Evolutionary conservation across 2,797 vertebrate species (phyloP), one percentile per base, ranked within the genome.

Genomic region (Erethizon dorsatum): DNA sequence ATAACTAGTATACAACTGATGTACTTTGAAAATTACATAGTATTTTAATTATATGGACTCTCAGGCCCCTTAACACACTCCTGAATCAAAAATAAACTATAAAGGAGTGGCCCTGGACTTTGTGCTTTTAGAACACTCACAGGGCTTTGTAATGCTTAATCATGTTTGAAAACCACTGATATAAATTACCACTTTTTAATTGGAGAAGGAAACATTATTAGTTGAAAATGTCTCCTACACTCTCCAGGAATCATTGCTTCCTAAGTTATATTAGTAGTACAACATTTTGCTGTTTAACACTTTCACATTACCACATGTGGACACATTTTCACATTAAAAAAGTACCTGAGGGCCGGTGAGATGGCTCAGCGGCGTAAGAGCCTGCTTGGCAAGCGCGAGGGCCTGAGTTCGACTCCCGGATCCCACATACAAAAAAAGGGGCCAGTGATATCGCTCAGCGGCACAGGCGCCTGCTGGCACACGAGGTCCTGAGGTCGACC

Each of bases 91-190:
- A 95, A 75, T 71, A 85, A 37, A 45, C 24, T 52, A n/a, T 33
- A 28, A 8, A 11, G 12, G 1, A 6, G 4, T 31, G n/a, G 18
- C 26, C 17, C 10, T 63, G 17, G 1, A 63, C 18, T 67, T 26
- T 75, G 8, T 69, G 18, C 50, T 50, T 89, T 83, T 33, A 87
- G 18, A 91, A 86, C 67, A 24, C 2, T 86, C 6, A 14, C 88
- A 12, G 47, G 9, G 28, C 54, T 61, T 86, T 91, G 45, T 91
- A 45, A 83, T 28, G 12, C 85, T 67, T 20, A 41, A 59, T 18
- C 28, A 65, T 17, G 83, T 61, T 86, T 93, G 45, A 24, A 89
- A 91, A 89, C 77, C 61, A 96, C 31, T 67, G 15, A 59, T 61
- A 65, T 5, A 93, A 97, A 78, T 92, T 33, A 50, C 2, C 50